Evolutionary conservation across 2,113 vertebrate genomes (phyloP).

Genomic region (Labeo rohita): DNA sequence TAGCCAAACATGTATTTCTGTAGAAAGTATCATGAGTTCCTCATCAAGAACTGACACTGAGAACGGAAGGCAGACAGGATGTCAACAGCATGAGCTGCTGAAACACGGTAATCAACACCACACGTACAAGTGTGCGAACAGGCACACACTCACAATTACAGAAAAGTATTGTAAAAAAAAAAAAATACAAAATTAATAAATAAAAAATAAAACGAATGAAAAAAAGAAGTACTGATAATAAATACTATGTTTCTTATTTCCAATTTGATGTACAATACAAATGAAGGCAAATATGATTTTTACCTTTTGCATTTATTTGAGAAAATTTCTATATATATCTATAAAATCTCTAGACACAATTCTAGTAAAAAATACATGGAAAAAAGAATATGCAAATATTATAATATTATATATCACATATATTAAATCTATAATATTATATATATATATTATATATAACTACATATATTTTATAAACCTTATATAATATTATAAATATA

Average conservation of each 20-base stretch:
- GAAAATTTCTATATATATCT: background rate
- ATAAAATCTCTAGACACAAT: background rate
- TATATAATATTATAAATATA: too few relatives aligned
- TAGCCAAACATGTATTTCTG: background rate
- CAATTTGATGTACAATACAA: background rate
- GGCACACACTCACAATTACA: conserved; percentile 39
- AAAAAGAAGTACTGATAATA: background rate
- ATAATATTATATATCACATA: too few relatives aligned
- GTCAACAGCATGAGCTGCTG: conserved; percentile 52
- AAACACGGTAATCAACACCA: conserved; percentile 41
- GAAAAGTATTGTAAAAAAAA: conserved; percentile 51
- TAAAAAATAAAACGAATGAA: background rate
- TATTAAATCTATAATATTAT: too few relatives aligned
- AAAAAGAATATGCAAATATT: too few relatives aligned
- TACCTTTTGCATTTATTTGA: background rate
- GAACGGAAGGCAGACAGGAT: conserved; percentile 56
- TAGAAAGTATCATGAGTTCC: conserved; percentile 38
- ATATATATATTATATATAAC: too few relatives aligned
- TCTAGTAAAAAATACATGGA: background rate
- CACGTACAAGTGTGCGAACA: conserved; percentile 45
- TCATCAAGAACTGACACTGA: conserved; percentile 29
- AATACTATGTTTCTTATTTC: background rate
- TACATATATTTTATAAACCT: too few relatives aligned
- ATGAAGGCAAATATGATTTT: background rate
- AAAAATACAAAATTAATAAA: too few relatives aligned